phyloP scores from a whole-genome alignment of 2,797 vertebrate species.

The Clarias fuscus region DNA sequence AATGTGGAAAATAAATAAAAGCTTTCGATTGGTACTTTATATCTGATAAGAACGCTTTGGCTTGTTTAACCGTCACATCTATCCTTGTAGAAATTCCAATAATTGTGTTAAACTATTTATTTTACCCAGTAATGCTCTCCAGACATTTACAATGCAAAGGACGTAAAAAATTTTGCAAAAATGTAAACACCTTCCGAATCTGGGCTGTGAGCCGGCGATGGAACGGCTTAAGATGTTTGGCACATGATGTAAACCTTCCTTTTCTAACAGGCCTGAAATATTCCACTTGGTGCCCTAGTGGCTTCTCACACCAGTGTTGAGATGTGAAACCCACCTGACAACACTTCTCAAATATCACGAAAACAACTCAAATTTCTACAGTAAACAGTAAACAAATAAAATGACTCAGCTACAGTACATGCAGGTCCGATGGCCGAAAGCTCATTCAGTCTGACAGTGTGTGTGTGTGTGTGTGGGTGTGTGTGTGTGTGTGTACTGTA shows the following conservation, averaged over 20 bases:
- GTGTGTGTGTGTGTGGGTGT: not conserved
- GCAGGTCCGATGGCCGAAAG: not conserved
- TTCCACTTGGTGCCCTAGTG: no score
- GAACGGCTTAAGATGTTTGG: not conserved
- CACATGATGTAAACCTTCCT: not conserved
- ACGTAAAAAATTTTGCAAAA: not conserved
- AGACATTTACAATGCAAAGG: not conserved
- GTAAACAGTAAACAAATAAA: conserved; percentile 38
- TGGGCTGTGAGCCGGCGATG: no score
- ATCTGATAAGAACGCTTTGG: not conserved
- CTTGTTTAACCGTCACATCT: not conserved
- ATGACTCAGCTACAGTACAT: conserved; percentile 20
- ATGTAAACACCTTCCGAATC: not conserved
- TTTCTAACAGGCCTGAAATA: not conserved
- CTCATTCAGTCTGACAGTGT: not conserved
- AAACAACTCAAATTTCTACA: conserved; percentile 29
- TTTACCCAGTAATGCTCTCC: not conserved
- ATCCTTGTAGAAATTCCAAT: not conserved
- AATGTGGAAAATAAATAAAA: no score
- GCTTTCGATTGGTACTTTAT: not conserved
- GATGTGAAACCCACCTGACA: conserved; percentile 6
- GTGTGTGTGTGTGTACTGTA: not conserved
- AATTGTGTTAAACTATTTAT: not conserved
- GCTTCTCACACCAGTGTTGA: not conserved
- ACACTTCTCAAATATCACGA: conserved; percentile 22